Base-by-base conservation (phyloP, 1,140 invertebrate genomes). In the Charaxes varanes region DNA sequence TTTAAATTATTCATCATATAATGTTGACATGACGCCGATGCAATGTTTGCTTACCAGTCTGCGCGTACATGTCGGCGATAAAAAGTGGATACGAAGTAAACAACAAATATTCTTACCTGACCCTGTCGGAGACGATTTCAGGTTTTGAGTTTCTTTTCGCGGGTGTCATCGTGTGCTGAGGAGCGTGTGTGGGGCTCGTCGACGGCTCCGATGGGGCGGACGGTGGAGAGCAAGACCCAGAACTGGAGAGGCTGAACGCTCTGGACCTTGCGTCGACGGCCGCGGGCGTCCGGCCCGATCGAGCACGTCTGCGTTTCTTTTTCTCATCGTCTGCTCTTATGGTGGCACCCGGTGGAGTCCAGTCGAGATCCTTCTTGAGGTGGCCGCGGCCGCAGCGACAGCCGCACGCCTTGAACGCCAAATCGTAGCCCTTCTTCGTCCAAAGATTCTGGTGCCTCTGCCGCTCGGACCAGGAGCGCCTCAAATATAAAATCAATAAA, bases 361-460 rank as follows among this genome's bases (percentile, higher is more conserved):
- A 98, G 63, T 98, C 95, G 6, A 97, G 85, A 83, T 98, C 96
- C 81, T 98, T 98, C 63, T 96, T 93, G 34, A 99, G 73, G 71
- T 98, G 96, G 1, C 97, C 97, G 3, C 94, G 87, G 0, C 93
- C 93, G 82, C 97, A 91, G 60, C 92, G 89, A 86, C 96, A 91
- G 54, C 92, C 90, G 88, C 96, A 94, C 24, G 95, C 92, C 70
- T 94, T 95, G 69, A 92, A 94, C 1, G 95, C 94, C 66, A 97
- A 84, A 77, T 99, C 96, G 85, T 97, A 98, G 6, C 96, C 96
- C 79, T 97, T 97, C 82, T 98, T 97, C 21, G 96, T 97, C 97
- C 97, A 99, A 37, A 99, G 84, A 72, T 98, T 97, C 83, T 98
- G 96, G 50, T 94, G 89, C 8, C 96, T 88, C 78, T 98, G 96